A percentile compares a stretch with the other conserved stretches of the same genome.
These are phyloP conservation scores for Spheniscus humboldti DNA, from an alignment of 2,797 vertebrate species.

Conservation along the genomic window DNA sequence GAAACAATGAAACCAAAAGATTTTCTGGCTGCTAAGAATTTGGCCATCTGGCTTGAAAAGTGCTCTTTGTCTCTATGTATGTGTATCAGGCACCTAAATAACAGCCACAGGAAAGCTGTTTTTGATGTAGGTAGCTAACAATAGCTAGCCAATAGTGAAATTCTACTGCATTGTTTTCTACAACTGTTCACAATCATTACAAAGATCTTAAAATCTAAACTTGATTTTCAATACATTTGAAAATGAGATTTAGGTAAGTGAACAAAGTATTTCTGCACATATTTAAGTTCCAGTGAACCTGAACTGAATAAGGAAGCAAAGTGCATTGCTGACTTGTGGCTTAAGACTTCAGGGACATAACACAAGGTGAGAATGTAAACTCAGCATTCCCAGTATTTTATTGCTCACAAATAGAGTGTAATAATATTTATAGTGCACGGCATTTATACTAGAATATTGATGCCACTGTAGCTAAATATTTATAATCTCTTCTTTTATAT, in stretches of 20 bases:
- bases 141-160: neutral
- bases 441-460: neutral
- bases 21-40: neutral
- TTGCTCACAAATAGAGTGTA: neutral
- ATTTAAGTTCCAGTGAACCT: neutral
- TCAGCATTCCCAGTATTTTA: neutral
- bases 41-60: neutral
- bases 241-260: neutral
- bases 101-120: neutral
- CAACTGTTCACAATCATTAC: neutral
- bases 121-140: neutral
- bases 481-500: neutral
- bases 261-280: neutral
- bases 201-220: neutral
- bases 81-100: neutral
- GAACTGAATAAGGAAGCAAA: neutral
- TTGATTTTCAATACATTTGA: neutral
- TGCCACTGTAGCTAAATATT: neutral
- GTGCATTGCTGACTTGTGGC: accelerated
- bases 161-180: neutral
- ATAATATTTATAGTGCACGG: neutral
- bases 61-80: neutral
- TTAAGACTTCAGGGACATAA: neutral
- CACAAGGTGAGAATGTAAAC: neutral
- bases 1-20: neutral